Evolutionary conservation across 2,888 invertebrate genomes (phyloP).

Genomic region (Acronicta aceris): DNA sequence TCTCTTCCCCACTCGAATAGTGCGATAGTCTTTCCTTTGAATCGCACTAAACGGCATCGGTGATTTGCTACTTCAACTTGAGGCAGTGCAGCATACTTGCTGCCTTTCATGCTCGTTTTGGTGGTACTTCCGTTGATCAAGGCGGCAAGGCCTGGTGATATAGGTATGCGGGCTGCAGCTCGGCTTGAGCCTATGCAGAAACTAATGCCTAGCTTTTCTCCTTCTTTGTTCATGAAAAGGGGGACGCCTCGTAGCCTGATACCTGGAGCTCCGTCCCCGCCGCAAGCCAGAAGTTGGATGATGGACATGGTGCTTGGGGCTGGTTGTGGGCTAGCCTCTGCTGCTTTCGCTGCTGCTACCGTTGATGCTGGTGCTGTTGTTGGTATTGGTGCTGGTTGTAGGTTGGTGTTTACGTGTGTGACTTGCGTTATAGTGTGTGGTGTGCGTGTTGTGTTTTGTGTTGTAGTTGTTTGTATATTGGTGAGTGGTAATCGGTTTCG

Average conservation of each 20-base stretch:
- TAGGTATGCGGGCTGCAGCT: neutral
- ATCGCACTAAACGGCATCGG: neutral
- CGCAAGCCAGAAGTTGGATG: neutral
- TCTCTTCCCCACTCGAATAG: conserved; percentile 1
- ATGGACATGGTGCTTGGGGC: neutral
- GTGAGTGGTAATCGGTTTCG: too few species aligned
- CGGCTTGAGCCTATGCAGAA: neutral
- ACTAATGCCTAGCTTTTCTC: neutral
- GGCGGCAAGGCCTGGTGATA: too few species aligned
- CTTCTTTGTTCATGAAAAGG: neutral
- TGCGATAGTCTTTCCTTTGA: neutral
- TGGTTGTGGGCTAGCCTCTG: neutral
- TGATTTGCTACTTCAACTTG: neutral
- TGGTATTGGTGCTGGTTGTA: too few species aligned
- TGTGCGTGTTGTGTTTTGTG: neutral
- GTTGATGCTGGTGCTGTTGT: neutral
- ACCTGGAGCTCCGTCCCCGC: neutral
- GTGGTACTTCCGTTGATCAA: neutral
- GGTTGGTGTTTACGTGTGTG: too few species aligned
- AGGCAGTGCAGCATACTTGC: neutral
- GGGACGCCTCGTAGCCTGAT: conserved; percentile 1
- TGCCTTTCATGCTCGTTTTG: conserved; percentile 4
- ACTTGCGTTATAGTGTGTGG: too few species aligned
- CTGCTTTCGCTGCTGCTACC: neutral
- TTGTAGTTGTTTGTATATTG: neutral